Evolutionary conservation across 2,113 vertebrate species (phyloP), one percentile per base, ranked within the genome.

Genomic region (Leucoraja erinaceus): DNA sequence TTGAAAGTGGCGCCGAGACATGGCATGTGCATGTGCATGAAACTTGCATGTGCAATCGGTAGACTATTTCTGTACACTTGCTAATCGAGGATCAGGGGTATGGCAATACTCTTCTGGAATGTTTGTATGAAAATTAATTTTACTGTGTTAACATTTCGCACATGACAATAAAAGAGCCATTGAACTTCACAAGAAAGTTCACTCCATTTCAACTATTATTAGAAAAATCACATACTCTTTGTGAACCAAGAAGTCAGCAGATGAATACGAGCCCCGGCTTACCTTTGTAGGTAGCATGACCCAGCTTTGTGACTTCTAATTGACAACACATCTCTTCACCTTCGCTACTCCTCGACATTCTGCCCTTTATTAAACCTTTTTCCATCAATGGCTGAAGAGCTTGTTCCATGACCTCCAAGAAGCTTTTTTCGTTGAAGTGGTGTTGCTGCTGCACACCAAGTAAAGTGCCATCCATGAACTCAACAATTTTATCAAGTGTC

Each of bases 241-340:
- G 10, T 31, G 20, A 38, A 90, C 1, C n/a, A 22, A 56, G 47
- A 93, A 56, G 12, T 75, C 38, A 76, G 76, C 72, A 25, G 31
- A 18, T 22, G 3, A 22, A 33, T 1, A 7, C 2, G 56, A 54
- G 63, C n/a, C 90, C 66, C 0, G 7, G 70, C 59, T 95, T 94
- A 98, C 98, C 98, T 96, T 99, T 99, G 91, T 95, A 99, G 0
- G 98, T 96, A 54, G 99, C 99, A 94, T 93, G 96, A 8, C 99
- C 99, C 94, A 99, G 94, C 0, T 93, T 96, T 93, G 98, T 99
- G 94, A 99, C 94, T 54, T 94, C 94, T 66, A 99, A 96, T 0
- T 8, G 78, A 88, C 22, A 78, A 4, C 93, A 92, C 22, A 94
- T 94, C 10, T 92, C 93, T 14, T 94, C 90, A 38, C 94, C 93